These are phyloP conservation scores for Paramormyrops kingsleyae DNA, from an alignment of 2,113 vertebrate genomes.

Conservation along the genomic window DNA sequence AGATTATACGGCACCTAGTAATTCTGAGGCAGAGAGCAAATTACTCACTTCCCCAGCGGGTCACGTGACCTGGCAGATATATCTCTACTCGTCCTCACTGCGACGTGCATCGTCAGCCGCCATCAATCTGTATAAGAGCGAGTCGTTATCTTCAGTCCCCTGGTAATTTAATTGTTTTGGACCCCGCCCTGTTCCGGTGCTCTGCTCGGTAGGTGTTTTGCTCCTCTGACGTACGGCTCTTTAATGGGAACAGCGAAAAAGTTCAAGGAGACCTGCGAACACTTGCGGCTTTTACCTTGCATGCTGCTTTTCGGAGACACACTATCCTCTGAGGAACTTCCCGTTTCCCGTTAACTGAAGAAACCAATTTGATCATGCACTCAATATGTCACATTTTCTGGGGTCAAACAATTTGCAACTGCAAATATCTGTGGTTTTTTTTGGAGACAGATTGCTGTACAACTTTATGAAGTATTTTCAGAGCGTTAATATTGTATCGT, in stretches of 20 bases:
- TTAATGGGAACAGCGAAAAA: background rate
- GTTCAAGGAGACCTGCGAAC: background rate
- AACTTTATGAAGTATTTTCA: background rate
- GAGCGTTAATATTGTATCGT: background rate
- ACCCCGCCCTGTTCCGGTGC: background rate
- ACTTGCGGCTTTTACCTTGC: background rate
- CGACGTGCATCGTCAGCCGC: background rate
- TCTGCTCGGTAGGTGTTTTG: background rate
- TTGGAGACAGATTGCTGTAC: background rate
- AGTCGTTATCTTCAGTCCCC: background rate
- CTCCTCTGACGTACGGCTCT: background rate
- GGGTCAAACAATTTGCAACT: background rate
- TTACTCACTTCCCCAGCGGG: background rate
- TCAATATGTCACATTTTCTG: background rate
- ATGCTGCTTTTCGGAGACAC: background rate
- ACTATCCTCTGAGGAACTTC: background rate
- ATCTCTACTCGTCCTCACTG: background rate
- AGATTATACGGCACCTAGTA: background rate
- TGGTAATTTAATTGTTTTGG: conserved; percentile 4
- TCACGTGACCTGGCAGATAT: background rate
- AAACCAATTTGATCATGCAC: background rate
- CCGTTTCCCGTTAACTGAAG: background rate
- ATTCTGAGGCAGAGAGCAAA: background rate
- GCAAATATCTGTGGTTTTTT: background rate
- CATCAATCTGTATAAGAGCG: background rate